Percentiles rank a stretch among this genome's conserved stretches.
These are phyloP conservation scores for Linnaemya tessellans DNA, from an alignment of 2,888 invertebrate genomes.

Conservation along the genomic window DNA sequence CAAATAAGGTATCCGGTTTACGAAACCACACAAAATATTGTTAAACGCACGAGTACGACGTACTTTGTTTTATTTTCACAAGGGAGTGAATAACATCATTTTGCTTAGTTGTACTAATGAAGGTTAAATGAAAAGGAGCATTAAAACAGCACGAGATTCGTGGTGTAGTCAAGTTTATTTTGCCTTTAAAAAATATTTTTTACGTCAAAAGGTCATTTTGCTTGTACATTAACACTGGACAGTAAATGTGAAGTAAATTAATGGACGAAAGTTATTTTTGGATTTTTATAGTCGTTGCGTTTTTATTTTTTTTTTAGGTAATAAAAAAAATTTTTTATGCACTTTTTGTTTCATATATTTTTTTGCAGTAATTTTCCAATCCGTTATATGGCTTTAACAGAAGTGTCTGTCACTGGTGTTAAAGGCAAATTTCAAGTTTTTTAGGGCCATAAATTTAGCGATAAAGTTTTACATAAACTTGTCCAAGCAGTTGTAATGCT, in stretches of 20 bases:
- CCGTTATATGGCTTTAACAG: slow-evolving; percentile 16
- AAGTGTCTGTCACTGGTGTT: slow-evolving; percentile 1
- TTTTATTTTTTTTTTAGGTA: neutral
- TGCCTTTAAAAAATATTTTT: neutral
- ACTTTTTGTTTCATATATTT: neutral
- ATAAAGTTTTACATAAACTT: slow-evolving; percentile 1
- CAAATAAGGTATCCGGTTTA: slow-evolving; percentile 38
- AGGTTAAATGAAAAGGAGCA: slow-evolving; percentile 22
- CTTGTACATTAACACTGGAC: slow-evolving; percentile 18
- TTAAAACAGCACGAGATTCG: slow-evolving; percentile 35
- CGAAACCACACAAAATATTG: slow-evolving; percentile 20
- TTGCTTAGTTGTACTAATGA: slow-evolving; percentile 28
- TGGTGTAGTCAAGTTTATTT: slow-evolving; percentile 6
- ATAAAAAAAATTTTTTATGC: neutral
- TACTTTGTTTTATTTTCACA: neutral
- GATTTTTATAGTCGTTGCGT: neutral
- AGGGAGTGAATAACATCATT: slow-evolving; percentile 19
- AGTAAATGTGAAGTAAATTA: slow-evolving; percentile 39
- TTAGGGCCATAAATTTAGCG: neutral
- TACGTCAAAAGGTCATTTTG: slow-evolving; percentile 25
- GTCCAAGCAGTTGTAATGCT: neutral
- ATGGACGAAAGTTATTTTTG: slow-evolving; percentile 25
- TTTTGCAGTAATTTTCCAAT: slow-evolving; percentile 14
- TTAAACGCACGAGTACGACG: neutral
- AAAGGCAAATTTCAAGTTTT: neutral